Evolutionary conservation across 2,797 vertebrate species (phyloP), one percentile per base, ranked within the genome.

Genomic region (Hyperoplus immaculatus): DNA sequence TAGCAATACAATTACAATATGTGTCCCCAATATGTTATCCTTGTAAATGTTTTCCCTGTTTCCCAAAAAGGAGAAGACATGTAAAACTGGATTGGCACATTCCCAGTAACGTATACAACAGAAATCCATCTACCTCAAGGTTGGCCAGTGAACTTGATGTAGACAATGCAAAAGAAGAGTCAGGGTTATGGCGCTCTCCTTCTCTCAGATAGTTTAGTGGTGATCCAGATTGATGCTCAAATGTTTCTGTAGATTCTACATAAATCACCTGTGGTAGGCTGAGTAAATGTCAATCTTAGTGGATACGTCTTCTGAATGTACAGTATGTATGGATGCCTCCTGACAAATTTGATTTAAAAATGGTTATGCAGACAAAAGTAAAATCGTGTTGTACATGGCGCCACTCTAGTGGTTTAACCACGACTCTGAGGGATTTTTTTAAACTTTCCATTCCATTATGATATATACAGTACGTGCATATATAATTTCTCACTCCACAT

Each of bases 401-500:
- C 3, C 38, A 66, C 41, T 41, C 43, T 55, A 3, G 63, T 49
- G 64, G 16, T 60, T 61, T 67, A 76, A 65, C 18, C 46, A 59
- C 47, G 66, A 18, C 62, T 65, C 65, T 43, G 29, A 60, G 15
- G 2, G 15, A 56, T 10, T 60, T 66, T 78, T 64, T 72, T 3
- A 29, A 29, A 55, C 47, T 74, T 67, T 39, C 13, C 36, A 70
- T 68, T 43, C 47, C 29, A 49, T 75, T 65, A 75, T 77, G 29
- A 60, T 64, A 75, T 77, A 60, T 67, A 21, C 21, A 21, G 29
- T 29, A 66, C 75, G 50, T 74, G 10, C 69, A 86, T 89, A 57
- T 47, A 75, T 87, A 79, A 88, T 87, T 83, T 65, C 62, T 75
- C 53, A 77, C 51, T 56, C 43, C 29, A 56, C 71, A 85, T 49